These are phyloP conservation scores for Rhizoglyphus robini DNA, from an alignment of 1,140 invertebrate genomes.

Conservation along the genomic window DNA sequence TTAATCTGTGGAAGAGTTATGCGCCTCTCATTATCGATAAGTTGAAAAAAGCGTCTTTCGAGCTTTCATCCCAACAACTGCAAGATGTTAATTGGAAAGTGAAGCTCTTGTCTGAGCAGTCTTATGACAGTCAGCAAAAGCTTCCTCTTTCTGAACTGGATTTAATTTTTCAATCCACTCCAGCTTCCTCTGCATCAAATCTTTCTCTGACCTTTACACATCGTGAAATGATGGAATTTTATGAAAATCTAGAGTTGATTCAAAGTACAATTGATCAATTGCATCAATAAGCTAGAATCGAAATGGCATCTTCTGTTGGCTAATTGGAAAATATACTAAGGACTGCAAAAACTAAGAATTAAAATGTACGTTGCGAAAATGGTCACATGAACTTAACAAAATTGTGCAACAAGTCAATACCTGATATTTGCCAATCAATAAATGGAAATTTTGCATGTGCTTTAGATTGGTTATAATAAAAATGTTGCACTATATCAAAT, in stretches of 20 bases:
- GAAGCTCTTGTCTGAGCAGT: neutral
- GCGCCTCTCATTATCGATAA: neutral
- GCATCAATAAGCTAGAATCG: neutral
- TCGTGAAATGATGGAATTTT: conserved; percentile 10
- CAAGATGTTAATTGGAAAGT: conserved; percentile 19
- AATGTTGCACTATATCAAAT: too few species aligned
- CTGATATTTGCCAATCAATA: too few species aligned
- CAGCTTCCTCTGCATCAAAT: neutral
- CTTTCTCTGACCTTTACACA: conserved; percentile 9
- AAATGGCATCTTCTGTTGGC: neutral
- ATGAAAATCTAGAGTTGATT: conserved; percentile 16
- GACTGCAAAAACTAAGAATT: too few species aligned
- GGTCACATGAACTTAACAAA: too few species aligned
- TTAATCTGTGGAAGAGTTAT: neutral
- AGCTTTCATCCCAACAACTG: neutral
- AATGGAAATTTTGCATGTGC: too few species aligned
- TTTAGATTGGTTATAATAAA: too few species aligned
- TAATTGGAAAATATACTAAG: neutral
- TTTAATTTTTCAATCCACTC: neutral
- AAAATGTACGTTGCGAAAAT: too few species aligned
- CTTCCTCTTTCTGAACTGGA: conserved; percentile 8
- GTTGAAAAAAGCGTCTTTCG: neutral
- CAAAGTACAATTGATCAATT: conserved; percentile 18
- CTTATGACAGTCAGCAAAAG: neutral
- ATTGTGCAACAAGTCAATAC: too few species aligned